These are phyloP conservation scores for Ammospiza nelsoni DNA, from an alignment of 2,113 vertebrate genomes.

Conservation along the genomic window DNA sequence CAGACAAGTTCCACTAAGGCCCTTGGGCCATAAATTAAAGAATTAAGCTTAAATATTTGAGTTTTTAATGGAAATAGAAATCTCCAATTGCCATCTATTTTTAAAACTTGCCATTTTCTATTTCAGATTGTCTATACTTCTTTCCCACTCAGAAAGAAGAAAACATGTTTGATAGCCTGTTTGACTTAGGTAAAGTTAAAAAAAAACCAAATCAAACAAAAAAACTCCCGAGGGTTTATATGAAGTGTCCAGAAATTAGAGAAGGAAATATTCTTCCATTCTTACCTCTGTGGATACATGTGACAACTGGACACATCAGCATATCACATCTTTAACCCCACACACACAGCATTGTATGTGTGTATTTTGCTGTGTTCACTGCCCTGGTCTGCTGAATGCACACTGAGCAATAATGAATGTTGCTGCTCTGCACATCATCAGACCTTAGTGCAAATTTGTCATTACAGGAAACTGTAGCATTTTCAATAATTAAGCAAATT, in stretches of 20 bases:
- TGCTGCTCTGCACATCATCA: background rate
- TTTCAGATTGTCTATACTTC: background rate
- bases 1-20: background rate
- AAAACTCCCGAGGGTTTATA: background rate
- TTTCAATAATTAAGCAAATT: background rate
- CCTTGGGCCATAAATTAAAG: background rate
- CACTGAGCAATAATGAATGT: background rate
- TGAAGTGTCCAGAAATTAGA: background rate
- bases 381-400: background rate
- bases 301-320: fast-evolving
- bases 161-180: background rate
- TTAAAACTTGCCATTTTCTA: background rate
- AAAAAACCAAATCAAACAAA: background rate
- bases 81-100: background rate
- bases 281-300: background rate
- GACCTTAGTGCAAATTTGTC: background rate
- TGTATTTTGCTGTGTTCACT: background rate
- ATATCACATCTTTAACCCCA: background rate
- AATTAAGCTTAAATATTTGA: background rate
- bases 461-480: background rate
- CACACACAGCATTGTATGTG: too few species aligned
- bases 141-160: background rate
- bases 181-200: background rate
- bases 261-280: background rate
- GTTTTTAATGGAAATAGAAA: background rate